These are phyloP conservation scores for Mirza zaza DNA, from an alignment of 2,113 vertebrate species.

Conservation along the genomic window DNA sequence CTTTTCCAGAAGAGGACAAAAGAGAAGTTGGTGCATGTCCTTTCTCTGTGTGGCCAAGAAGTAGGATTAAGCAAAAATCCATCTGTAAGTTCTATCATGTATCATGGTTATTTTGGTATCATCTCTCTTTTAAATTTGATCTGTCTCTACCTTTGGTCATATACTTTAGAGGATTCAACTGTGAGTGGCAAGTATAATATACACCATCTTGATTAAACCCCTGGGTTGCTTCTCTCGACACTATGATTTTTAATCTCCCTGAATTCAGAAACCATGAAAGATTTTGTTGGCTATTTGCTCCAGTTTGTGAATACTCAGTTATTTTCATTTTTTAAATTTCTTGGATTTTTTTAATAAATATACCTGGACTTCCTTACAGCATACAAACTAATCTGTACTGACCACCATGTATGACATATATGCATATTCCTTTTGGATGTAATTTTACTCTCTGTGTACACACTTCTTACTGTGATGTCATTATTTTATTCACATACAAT, in stretches of 20 bases:
- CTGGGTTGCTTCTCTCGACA: neutral
- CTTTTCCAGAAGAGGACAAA: constrained; percentile 94
- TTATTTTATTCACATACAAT: neutral
- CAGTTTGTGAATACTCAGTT: neutral
- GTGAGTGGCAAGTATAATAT: neutral
- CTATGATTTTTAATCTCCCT: neutral
- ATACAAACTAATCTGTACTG: neutral
- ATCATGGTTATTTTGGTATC: neutral
- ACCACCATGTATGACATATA: neutral
- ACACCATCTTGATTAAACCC: neutral
- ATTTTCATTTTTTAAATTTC: neutral
- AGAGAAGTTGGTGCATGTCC: constrained; percentile 97
- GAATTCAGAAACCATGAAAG: constrained; percentile 20
- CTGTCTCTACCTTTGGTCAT: neutral
- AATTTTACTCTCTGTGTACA: neutral
- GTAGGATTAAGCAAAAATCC: constrained; percentile 98
- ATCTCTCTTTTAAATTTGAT: neutral
- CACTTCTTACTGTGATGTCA: neutral
- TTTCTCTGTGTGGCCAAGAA: constrained; percentile 98
- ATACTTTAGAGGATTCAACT: neutral
- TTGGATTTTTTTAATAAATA: neutral
- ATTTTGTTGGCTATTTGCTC: neutral
- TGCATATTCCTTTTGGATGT: neutral
- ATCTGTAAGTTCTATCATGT: constrained; percentile 88
- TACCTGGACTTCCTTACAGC: neutral